phyloP scores from a whole-genome alignment of 2,113 vertebrate genomes.

The Serinus canaria region DNA sequence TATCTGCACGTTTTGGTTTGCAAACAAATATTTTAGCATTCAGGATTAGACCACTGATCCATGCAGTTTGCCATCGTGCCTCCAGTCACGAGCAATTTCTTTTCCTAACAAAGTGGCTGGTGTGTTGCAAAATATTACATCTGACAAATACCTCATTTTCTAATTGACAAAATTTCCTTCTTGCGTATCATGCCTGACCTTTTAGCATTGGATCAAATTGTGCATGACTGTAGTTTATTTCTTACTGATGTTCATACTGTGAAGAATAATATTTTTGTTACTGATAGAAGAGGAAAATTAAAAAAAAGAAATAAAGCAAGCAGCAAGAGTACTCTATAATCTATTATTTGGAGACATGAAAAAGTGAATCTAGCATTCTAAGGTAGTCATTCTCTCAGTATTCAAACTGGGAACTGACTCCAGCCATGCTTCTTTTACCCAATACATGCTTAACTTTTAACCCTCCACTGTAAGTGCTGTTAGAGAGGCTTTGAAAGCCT shows the following conservation, averaged over 20 bases:
- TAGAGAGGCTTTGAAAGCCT: background rate
- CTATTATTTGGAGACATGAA: background rate
- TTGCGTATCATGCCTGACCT: background rate
- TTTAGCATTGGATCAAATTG: background rate
- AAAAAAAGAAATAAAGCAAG: background rate
- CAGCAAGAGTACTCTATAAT: background rate
- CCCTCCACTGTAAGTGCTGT: background rate
- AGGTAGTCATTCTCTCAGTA: background rate
- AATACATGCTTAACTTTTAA: background rate
- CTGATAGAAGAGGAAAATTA: background rate
- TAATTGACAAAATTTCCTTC: constrained; percentile 16
- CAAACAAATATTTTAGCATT: background rate
- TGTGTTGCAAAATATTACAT: background rate
- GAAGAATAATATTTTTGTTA: background rate
- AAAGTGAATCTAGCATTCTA: background rate
- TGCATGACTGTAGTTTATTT: background rate
- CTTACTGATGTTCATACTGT: background rate
- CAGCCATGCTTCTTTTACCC: background rate
- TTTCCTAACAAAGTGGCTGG: background rate
- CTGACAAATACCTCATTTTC: constrained; percentile 35
- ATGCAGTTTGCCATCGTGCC: background rate
- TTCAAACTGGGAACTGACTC: background rate
- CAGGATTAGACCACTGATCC: background rate
- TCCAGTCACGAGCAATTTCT: background rate
- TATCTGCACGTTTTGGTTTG: constrained; percentile 3